These are phyloP conservation scores for Lycaon pictus DNA, from an alignment of 2,113 vertebrate genomes.

Conservation along the genomic window DNA sequence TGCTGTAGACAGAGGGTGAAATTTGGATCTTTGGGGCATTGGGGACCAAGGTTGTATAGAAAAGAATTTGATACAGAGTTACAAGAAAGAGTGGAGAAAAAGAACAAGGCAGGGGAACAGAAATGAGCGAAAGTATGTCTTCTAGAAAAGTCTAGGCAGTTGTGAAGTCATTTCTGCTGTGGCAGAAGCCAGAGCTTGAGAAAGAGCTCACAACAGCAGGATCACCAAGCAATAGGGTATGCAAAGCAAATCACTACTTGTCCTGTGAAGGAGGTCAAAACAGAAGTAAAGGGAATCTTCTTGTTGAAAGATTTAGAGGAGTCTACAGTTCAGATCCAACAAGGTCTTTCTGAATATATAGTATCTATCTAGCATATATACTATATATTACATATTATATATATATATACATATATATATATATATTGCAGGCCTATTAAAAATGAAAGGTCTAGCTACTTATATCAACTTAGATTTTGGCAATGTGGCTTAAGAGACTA, in stretches of 20 bases:
- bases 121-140: not conserved
- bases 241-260: not conserved
- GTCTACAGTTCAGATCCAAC: not conserved
- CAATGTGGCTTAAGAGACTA: not conserved
- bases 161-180: not conserved
- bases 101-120: not conserved
- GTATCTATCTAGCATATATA: not conserved
- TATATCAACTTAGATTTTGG: not conserved
- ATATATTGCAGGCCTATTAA: not conserved
- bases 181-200: not conserved
- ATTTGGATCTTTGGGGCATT: not conserved
- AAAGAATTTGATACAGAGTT: not conserved
- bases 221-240: not conserved
- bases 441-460: not conserved
- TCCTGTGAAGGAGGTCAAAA: not conserved
- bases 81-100: not conserved
- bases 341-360: not conserved
- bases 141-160: not conserved
- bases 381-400: not conserved
- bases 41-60: not conserved
- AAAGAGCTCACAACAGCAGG: not conserved
- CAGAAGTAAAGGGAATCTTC: not conserved
- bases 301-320: not conserved
- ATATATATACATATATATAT: not conserved
- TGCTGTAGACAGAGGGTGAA: not conserved